A percentile compares a stretch with the other conserved stretches of the same genome.
Evolutionary conservation across 1,140 invertebrate genomes (phyloP).

Genomic region (Octopus bimaculoides): DNA sequence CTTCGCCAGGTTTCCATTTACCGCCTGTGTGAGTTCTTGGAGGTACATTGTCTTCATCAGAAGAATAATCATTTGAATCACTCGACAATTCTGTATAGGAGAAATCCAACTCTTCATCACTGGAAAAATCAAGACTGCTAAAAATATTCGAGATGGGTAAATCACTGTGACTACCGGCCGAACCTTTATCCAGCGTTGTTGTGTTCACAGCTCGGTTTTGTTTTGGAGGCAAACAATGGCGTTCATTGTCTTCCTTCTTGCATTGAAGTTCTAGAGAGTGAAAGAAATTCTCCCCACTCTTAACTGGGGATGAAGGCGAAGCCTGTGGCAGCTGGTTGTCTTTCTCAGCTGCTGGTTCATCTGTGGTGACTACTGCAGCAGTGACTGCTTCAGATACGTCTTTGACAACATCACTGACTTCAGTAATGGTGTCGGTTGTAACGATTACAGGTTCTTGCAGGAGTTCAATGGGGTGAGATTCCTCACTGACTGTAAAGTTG

Average conservation of each 20-base stretch:
- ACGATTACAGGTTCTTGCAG: too few relatives aligned
- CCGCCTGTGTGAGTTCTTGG: conserved; percentile 69
- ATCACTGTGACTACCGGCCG: conserved; percentile 13
- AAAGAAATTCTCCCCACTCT: conserved; percentile 73
- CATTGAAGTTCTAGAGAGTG: conserved; percentile 80
- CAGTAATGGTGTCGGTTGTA: too few relatives aligned
- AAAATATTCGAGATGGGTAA: conserved; percentile 46
- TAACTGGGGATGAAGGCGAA: neutral
- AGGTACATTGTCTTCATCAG: conserved; percentile 46
- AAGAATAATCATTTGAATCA: conserved; percentile 28
- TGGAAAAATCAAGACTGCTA: conserved; percentile 45
- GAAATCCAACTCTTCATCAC: conserved; percentile 41
- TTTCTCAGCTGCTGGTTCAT: too few relatives aligned
- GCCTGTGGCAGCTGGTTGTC: neutral
- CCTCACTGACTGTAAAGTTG: too few relatives aligned
- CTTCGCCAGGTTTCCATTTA: conserved; percentile 69
- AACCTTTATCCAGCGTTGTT: neutral
- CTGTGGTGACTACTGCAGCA: too few relatives aligned
- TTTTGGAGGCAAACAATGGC: conserved; percentile 13
- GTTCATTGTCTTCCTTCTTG: conserved; percentile 57
- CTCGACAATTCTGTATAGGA: conserved; percentile 33
- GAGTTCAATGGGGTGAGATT: too few relatives aligned
- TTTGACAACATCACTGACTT: too few relatives aligned
- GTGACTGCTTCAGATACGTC: too few relatives aligned
- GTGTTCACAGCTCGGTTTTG: conserved; percentile 1